phyloP scores from a whole-genome alignment of 2,113 vertebrate genomes.

The Clarias macrocephalus region DNA sequence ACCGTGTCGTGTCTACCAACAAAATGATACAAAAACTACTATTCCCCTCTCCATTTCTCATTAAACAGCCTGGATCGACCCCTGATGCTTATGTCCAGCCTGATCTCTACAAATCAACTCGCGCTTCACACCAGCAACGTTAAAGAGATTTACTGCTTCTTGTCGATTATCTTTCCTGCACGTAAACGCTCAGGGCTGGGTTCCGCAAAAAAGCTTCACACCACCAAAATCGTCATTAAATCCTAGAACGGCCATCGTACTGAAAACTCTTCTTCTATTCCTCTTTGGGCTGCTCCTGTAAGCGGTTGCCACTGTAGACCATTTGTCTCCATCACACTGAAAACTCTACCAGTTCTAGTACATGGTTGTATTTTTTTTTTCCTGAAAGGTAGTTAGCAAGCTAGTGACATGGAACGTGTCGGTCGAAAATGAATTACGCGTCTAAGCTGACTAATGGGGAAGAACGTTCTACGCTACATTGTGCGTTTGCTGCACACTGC shows the following conservation, averaged over 20 bases:
- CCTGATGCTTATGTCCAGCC: neutral
- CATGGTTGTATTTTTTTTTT: neutral
- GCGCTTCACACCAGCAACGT: neutral
- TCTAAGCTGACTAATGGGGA: too few relatives aligned
- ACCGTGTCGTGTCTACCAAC: too few relatives aligned
- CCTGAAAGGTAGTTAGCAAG: neutral
- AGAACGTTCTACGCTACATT: too few relatives aligned
- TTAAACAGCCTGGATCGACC: neutral
- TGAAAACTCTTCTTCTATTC: neutral
- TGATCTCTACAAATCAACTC: neutral
- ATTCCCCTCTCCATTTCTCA: neutral
- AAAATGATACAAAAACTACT: neutral
- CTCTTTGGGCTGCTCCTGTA: too few relatives aligned
- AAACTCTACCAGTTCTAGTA: neutral
- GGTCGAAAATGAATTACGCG: too few relatives aligned
- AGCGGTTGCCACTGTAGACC: too few relatives aligned
- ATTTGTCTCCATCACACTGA: neutral
- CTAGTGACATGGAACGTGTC: neutral
- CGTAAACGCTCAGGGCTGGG: neutral
- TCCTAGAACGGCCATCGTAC: neutral
- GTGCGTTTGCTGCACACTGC: too few relatives aligned
- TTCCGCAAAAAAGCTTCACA: neutral
- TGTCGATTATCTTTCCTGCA: neutral
- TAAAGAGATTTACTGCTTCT: neutral
- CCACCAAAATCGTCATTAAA: neutral